Conservation (phyloP, 2,888 invertebrate species). For the Willowsia nigromaculata region DNA sequence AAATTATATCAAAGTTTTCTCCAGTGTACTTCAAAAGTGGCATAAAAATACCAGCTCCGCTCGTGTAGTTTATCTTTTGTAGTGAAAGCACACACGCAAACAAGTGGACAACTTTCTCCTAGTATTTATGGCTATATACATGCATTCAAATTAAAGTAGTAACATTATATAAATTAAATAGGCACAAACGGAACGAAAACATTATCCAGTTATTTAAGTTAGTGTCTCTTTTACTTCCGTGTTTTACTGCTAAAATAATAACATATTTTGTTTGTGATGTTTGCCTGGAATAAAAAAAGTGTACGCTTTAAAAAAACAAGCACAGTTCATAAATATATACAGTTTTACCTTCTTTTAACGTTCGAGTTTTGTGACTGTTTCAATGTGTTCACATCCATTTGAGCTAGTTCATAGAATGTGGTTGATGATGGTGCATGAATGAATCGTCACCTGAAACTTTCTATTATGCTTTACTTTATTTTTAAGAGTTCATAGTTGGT, state of each 20-base stretch:
- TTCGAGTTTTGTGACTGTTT: background rate
- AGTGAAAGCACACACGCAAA: background rate
- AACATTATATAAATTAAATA: slow-evolving; percentile 21
- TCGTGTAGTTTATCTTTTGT: background rate
- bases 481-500: background rate
- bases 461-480: background rate
- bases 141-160: background rate
- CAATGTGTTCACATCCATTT: background rate
- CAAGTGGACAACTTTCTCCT: background rate
- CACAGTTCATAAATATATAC: slow-evolving; percentile 45
- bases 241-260: slow-evolving; percentile 1
- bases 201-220: background rate
- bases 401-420: background rate
- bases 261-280: background rate
- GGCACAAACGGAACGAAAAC: background rate
- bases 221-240: slow-evolving; percentile 18
- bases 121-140: background rate
- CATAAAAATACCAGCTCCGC: no score
- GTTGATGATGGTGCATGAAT: background rate
- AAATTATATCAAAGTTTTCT: no score
- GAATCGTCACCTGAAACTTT: background rate
- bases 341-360: background rate
- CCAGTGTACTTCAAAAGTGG: no score
- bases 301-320: slow-evolving; percentile 48
- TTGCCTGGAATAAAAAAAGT: slow-evolving; percentile 10